phyloP scores from a whole-genome alignment of 2,113 vertebrate genomes.

The Pygoscelis adeliae region DNA sequence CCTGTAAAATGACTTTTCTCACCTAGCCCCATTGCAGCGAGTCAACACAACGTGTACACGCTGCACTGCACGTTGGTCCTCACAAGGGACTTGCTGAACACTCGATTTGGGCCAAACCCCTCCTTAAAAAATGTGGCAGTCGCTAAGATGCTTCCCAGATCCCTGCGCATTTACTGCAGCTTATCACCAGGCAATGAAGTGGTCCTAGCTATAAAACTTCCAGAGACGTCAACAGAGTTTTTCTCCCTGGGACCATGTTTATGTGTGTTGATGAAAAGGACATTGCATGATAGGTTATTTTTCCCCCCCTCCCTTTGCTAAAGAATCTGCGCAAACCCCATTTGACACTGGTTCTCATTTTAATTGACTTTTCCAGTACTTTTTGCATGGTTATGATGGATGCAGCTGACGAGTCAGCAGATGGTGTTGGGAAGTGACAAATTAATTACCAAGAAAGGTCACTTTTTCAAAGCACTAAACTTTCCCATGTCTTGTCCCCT shows the following conservation, averaged over 20 bases:
- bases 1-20: not conserved
- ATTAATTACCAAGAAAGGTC: conserved; percentile 67
- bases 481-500: conserved; percentile 1
- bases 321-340: not conserved
- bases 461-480: conserved; percentile 55
- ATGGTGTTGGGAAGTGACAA: conserved; percentile 61
- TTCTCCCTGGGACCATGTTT: not conserved
- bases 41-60: not conserved
- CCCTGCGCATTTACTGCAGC: not conserved
- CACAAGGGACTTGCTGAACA: not conserved
- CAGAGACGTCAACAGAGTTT: not conserved
- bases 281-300: no score
- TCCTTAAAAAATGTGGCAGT: not conserved
- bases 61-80: not conserved
- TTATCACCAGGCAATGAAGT: not conserved
- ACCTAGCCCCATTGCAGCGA: not conserved
- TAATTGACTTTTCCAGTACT: conserved; percentile 37
- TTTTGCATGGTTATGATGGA: conserved; percentile 15
- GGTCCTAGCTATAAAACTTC: not conserved
- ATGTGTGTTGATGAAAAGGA: not conserved
- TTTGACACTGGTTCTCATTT: not conserved
- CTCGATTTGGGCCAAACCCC: not conserved
- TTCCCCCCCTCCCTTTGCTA: not conserved
- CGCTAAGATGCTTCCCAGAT: not conserved
- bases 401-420: conserved; percentile 60